Conservation (phyloP, 1,140 invertebrate genomes). For the Hyles euphorbiae region DNA sequence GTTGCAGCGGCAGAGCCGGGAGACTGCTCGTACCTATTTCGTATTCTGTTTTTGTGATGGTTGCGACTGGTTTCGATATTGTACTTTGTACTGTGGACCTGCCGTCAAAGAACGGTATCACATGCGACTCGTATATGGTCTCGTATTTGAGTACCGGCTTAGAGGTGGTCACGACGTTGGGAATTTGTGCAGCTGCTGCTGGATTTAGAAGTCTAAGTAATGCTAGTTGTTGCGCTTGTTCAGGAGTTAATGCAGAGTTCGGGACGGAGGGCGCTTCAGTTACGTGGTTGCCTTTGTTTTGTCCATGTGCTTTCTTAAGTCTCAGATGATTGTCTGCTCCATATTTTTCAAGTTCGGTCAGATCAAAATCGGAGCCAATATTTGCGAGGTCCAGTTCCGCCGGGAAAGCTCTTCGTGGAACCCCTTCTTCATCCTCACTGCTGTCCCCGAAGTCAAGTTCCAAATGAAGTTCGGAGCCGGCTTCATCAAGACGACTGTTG, state of each 20-base stretch:
- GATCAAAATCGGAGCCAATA: conserved; percentile 81
- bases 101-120: conserved; percentile 85
- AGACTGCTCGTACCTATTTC: conserved; percentile 84
- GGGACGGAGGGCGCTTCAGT: conserved; percentile 61
- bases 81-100: conserved; percentile 85
- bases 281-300: conserved; percentile 68
- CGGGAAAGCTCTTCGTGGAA: conserved; percentile 78
- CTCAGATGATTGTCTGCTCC: conserved; percentile 75
- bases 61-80: conserved; percentile 83
- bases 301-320: conserved; percentile 77
- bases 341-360: conserved; percentile 81
- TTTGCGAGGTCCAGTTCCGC: conserved; percentile 80
- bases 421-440: conserved; percentile 82
- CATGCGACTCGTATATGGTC: conserved; percentile 88
- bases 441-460: conserved; percentile 90
- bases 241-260: conserved; percentile 78
- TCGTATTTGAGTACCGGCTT: conserved; percentile 84
- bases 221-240: conserved; percentile 85
- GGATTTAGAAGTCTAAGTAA: conserved; percentile 83
- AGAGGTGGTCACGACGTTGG: conserved; percentile 85
- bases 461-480: conserved; percentile 89
- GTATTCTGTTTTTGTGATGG: conserved; percentile 85
- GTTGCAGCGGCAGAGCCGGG: conserved; percentile 74
- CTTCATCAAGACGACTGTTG: conserved; percentile 89
- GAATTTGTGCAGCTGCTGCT: conserved; percentile 77